Conservation (phyloP, 2,888 invertebrate species). For the Drosophila meridionalis region DNA sequence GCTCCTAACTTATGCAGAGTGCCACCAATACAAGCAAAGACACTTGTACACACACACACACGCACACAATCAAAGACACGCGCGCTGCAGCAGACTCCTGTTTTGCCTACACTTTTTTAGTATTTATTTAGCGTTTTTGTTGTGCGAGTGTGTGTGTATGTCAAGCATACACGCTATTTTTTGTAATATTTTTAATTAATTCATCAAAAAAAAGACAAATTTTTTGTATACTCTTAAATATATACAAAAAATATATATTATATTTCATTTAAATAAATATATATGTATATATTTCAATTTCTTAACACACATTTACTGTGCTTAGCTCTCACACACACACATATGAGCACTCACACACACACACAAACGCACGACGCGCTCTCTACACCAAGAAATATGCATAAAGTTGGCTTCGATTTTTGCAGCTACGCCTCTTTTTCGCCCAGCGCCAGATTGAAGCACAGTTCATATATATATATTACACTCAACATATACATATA, state of each 20-base stretch:
- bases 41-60: slow-evolving; percentile 30
- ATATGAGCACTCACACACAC: slow-evolving; percentile 23
- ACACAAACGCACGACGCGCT: slow-evolving; percentile 52
- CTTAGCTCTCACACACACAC: slow-evolving; percentile 18
- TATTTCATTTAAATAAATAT: background rate
- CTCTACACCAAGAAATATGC: slow-evolving; percentile 72
- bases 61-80: slow-evolving; percentile 24
- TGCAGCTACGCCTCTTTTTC: slow-evolving; percentile 69
- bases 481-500: background rate
- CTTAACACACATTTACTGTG: slow-evolving; percentile 23
- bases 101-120: slow-evolving; percentile 46
- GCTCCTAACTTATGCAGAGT: slow-evolving; percentile 60
- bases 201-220: background rate
- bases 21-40: slow-evolving; percentile 48
- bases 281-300: slow-evolving; percentile 15
- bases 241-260: slow-evolving; percentile 3
- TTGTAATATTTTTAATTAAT: background rate
- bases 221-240: background rate
- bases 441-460: slow-evolving; percentile 27
- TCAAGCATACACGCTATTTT: background rate
- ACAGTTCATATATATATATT: slow-evolving; percentile 7
- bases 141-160: slow-evolving; percentile 13
- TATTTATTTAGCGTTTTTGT: slow-evolving; percentile 64
- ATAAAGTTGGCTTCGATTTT: slow-evolving; percentile 65
- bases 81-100: slow-evolving; percentile 66